A percentile compares a stretch with the other conserved stretches of the same genome.
phyloP scores from a whole-genome alignment of 2,888 invertebrate species.

The Pantelozetes paolii region DNA sequence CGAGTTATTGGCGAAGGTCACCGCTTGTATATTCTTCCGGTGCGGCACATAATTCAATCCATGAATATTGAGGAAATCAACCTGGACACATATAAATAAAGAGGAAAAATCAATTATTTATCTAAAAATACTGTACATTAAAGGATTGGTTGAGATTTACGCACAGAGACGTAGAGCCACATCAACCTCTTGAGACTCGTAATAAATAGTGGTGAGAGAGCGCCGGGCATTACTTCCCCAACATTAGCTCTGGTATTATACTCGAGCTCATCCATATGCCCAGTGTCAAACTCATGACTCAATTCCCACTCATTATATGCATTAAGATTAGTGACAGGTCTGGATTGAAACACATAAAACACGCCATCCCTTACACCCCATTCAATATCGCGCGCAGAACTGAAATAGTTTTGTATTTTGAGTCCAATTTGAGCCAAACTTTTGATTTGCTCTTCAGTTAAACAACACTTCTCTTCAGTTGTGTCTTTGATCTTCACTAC shows the following conservation, averaged over 20 bases:
- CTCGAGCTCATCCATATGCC: conserved; percentile 40
- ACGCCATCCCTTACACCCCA: conserved; percentile 66
- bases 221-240: conserved; percentile 46
- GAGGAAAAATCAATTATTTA: too few species aligned
- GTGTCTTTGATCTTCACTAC: not conserved
- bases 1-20: not conserved
- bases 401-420: conserved; percentile 54
- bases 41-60: not conserved
- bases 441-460: not conserved
- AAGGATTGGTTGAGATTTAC: not conserved
- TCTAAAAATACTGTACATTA: not conserved
- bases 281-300: conserved; percentile 67
- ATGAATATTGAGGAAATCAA: not conserved
- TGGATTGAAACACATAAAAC: conserved; percentile 63
- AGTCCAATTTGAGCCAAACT: conserved; percentile 5
- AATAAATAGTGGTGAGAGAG: conserved; percentile 39
- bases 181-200: too few species aligned
- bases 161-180: not conserved
- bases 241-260: conserved; percentile 45
- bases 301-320: conserved; percentile 73
- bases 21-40: not conserved
- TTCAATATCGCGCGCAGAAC: conserved; percentile 67
- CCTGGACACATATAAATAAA: too few species aligned
- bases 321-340: conserved; percentile 70
- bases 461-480: not conserved